Base-by-base conservation (phyloP, 2,888 invertebrate genomes). In the Suillia variegata region DNA sequence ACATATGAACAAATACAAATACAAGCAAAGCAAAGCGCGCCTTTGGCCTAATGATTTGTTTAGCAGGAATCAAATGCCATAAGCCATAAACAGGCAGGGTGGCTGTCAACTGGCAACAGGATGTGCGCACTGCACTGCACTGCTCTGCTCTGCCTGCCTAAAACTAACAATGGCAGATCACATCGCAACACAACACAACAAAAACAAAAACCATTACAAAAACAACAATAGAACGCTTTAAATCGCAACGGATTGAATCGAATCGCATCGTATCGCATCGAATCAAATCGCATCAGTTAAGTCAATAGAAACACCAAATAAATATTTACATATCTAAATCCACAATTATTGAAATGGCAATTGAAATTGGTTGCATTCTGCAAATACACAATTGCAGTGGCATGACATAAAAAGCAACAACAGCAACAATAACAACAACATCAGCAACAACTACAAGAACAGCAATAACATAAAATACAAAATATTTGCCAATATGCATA, bases 261-360 rank as follows among this genome's bases (percentile, higher is more conserved):
- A 10, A 38, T 38, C 38, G 38, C 38, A 38, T 26, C 26, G 10
- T 10, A 5, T 26, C 26, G 38, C 38, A 38, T 4, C 13, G n/a
- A 8, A 38, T 38, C 38, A 13, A 8, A n/a, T 38, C 38, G 65
- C 71, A 75, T 75, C 71, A 75, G 71, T 69, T 74, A 72, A 72
- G 71, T 71, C 69, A 75, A 76, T 68, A 70, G 63, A 62, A 62
- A 70, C 67, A 66, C 67, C 66, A 68, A 67, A 71, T 68, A 73
- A 76, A 74, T 76, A 75, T 75, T 76, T 74, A 67, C 76, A 73
- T 74, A 73, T 73, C 73, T 73, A 74, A 77, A 70, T 74, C 73
- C 71, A 75, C 76, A 75, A 75, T 76, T 74, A 75, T 75, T 74
- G 71, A 76, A 76, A 76, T 76, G 67, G 70, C 73, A 76, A 74